Base-by-base conservation (phyloP, 2,113 vertebrate species). In the Lampris megalopsis region DNA sequence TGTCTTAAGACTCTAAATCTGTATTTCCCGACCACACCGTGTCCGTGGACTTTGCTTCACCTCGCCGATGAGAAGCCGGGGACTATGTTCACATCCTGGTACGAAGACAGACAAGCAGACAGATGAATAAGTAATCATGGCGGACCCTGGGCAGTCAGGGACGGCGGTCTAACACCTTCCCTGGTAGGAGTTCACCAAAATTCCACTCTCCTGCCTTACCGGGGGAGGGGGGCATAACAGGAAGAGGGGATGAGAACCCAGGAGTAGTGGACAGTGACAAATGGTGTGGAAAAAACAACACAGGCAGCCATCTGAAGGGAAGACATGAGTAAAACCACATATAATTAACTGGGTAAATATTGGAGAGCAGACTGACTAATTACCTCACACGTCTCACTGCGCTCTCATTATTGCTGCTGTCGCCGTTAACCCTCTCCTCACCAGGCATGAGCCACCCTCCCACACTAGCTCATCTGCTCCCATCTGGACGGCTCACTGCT, bases 271-370 rank as follows among this genome's bases (percentile, higher is more conserved):
- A 94, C 92, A 88, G 88, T 92, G 92, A 93, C 90, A 91, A 94
- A 94, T 92, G 92, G 86, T 88, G 91, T 92, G 89, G 90, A 93
- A 94, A 91, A 92, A 92, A 92, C 90, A 92, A 90, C 89, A 91
- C 77, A 91, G 86, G 91, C 92, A 91, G 88, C 88, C 90, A 90
- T 93, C 92, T 92, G 88, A 94, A 89, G 86, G 91, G 90, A 93
- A 90, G 91, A 94, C 91, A 92, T 91, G 89, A 94, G 91, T 92
- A 92, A 94, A 93, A 92, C 92, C 93, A 93, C 91, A 94, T 93
- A 94, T 95, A 94, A 94, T 95, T 94, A 94, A 94, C 92, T 94
- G 92, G 91, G 91, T 94, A 94, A 94, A 95, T 94, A 94, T 94
- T 94, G 89, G 90, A 94, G 91, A 91, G 92, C 88, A 83, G 91